Base-by-base conservation (phyloP, 2,888 invertebrate species). In the Tetramorium bicarinatum region DNA sequence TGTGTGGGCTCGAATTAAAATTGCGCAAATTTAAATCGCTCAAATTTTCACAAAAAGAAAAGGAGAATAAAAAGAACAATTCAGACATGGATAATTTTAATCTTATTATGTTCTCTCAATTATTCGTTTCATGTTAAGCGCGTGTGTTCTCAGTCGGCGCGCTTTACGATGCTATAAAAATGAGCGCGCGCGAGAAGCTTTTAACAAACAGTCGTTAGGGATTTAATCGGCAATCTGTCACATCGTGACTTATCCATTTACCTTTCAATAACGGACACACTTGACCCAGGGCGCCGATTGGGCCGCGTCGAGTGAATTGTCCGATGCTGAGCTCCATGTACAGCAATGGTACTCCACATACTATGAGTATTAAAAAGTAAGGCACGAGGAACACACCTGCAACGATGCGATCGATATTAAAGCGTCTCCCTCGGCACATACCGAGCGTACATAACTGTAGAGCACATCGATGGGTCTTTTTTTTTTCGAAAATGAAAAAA, bases 351-450 rank as follows among this genome's bases (percentile, higher is more conserved):
- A 99, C 97, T 85, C 99, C 98, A 94, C 99, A 98, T 91, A 98
- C 96, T 92, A 98, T 95, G 95, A 99, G 96, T 95, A 98, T 98
- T 95, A 98, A 97, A 95, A 98, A 98, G 95, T 99, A 99, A 90
- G 99, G 99, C 95, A 99, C 97, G 94, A 99, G 96, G 95, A 99
- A 99, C 85, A 98, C 98, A 94, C 99, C 99, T 98, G 96, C 96
- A 92, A 87, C n/a, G 4, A 62, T 34, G 1, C 15, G 18, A 61
- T 38, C 18, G n/a, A 47, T n/a, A 13, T 59, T 34, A 34, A 49
- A 74, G 13, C 34, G 21, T 34, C 0, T 44, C 25, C 7, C 1
- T 15, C n/a, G 3, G n/a, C 2, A 0, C 11, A n/a, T 41, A 29
- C 8, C 4, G 29, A 54, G 21, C 3, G 13, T 34, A n/a, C 6